Percentiles rank a stretch among this genome's conserved stretches.
Conservation (phyloP, 2,888 invertebrate species). For the Meandrusa payeni region DNA sequence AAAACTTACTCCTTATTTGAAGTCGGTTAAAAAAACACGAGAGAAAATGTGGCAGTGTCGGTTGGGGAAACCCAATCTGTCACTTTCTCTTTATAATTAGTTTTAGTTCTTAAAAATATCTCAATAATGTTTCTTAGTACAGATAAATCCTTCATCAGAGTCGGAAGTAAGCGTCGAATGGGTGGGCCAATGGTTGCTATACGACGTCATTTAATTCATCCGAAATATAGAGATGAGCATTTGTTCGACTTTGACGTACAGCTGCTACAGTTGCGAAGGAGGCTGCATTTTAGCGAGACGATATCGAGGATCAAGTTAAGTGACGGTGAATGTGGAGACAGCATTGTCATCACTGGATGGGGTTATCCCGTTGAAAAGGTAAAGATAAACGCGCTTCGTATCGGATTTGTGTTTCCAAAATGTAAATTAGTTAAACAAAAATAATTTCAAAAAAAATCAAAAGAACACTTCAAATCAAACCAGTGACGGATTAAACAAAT, state of each 20-base stretch:
- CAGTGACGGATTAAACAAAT: too few species aligned
- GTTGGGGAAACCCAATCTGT: too few species aligned
- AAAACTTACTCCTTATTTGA: too few species aligned
- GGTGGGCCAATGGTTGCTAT: conserved; percentile 40
- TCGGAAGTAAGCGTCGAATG: conserved; percentile 45
- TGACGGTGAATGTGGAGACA: conserved; percentile 32
- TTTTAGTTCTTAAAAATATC: too few species aligned
- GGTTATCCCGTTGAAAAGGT: conserved; percentile 56
- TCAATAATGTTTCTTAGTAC: conserved; percentile 30
- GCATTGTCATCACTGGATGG: conserved; percentile 54
- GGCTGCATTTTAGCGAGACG: conserved; percentile 36
- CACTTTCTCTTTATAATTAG: too few species aligned
- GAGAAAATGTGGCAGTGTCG: too few species aligned
- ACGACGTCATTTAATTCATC: conserved; percentile 45
- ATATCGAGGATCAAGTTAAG: conserved; percentile 41
- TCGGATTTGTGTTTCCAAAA: too few species aligned
- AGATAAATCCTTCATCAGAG: conserved; percentile 43
- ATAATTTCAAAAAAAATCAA: too few species aligned
- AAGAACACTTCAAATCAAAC: too few species aligned
- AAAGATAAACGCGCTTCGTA: too few species aligned
- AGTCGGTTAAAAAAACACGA: too few species aligned
- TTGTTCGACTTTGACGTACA: conserved; percentile 59
- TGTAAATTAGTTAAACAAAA: too few species aligned
- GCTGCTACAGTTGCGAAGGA: conserved; percentile 38
- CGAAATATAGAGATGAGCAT: conserved; percentile 42